Base-by-base conservation (phyloP, 2,113 vertebrate genomes). In the Caranx melampygus region DNA sequence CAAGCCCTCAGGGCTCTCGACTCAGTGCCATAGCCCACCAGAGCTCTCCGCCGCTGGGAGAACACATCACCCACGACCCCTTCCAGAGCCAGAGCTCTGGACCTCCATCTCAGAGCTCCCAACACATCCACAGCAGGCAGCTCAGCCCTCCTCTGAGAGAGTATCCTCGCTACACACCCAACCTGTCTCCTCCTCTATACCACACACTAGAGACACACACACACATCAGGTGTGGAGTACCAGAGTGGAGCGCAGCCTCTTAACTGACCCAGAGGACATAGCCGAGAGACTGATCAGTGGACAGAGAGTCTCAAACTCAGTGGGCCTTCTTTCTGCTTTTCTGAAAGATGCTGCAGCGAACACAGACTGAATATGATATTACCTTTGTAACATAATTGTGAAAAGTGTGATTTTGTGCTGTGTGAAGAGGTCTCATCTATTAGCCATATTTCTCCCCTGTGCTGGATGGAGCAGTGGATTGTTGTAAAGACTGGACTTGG, bases 241-340 rank as follows among this genome's bases (percentile, higher is more conserved):
- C 97, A 82, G 97, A 99, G 84, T 99, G 97, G 97, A 96, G 94
- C 0, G 96, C 96, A 80, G 96, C 95, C 87, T 97, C 97, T 90
- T 99, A 97, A 96, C 93, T 21, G 80, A 91, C 88, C 71, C 55
- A 69, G 57, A 68, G 63, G 61, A 84, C 51, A 59, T 21, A 47
- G 20, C 40, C 26, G 4, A 65, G 72, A 87, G 68, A 87, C 84
- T 71, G 40, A 81, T 57, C 4, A 59, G 31, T 49, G 26, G 67
- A 75, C 63, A 63, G 68, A 71, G 55, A 37, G 42, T 73, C 35
- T 72, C 57, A 14, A 70, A 75, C 55, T 75, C 52, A 77, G 7
- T 58, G 72, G 55, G 72, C 63, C 40, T 70, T 67, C 72, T 83
- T 59, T 67, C 6, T 52, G 62, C 42, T 82, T 47, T 64, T 72